Evolutionary conservation across 2,797 vertebrate species (phyloP), one percentile per base, ranked within the genome.

Genomic region (Sternarchorhynchus goeldii): DNA sequence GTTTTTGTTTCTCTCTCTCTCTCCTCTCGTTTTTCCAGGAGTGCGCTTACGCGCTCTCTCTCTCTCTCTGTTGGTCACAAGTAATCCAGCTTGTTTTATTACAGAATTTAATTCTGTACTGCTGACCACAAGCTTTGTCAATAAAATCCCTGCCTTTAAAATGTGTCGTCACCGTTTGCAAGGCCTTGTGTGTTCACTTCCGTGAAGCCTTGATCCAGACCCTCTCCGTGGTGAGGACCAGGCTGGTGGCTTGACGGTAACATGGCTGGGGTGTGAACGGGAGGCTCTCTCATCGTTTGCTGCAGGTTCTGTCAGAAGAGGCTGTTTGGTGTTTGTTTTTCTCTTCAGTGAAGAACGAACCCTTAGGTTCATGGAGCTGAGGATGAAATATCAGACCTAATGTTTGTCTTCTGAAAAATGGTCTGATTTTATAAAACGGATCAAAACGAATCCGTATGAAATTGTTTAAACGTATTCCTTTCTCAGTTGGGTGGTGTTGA

Each of bases 131-230:
- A 85, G 81, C 36, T 80, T 83, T 75, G 68, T 85, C 84, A 88
- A 88, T 88, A 88, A 88, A 88, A 87, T 76, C 77, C 84, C 76
- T 83, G 21, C 82, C 29, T 68, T 63, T 79, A 63, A 79, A 83
- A 78, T 77, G 81, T 71, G 57, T 66, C 80, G 71, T 81, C 75
- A 75, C 76, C 75, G 58, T 83, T 82, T 68, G 70, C 72, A 82
- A 82, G 79, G 80, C 80, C 85, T 82, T 82, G 82, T 87, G 84
- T 88, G 82, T 88, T 88, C 81, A 84, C 85, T 88, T 75, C 75
- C 65, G 58, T 36, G 77, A 79, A 74, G 69, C 72, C 63, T 76
- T 36, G 69, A 53, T 79, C 36, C 14, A 5, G 6, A 10, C 39
- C 10, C 17, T 59, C 45, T 39, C 25, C 7, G 39, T 39, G 57